phyloP scores from a whole-genome alignment of 2,113 vertebrate genomes.

The Tachycineta bicolor region DNA sequence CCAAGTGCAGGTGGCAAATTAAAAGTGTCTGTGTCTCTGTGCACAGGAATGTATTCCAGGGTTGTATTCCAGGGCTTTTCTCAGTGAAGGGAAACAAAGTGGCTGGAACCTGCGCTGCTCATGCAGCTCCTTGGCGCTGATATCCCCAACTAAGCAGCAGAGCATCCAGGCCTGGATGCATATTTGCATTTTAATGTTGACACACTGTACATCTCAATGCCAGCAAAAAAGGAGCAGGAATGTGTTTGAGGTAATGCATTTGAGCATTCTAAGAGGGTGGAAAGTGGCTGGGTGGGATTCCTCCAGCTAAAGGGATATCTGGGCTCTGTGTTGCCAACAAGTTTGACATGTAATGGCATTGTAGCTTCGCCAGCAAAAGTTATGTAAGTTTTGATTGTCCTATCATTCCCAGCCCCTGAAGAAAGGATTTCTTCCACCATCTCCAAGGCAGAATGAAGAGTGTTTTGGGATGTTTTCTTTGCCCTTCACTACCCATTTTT shows the following conservation, averaged over 20 bases:
- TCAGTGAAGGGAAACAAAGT: neutral
- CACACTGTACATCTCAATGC: neutral
- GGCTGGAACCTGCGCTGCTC: neutral
- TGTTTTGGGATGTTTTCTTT: neutral
- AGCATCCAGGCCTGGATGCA: neutral
- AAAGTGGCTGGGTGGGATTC: neutral
- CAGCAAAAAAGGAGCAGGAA: neutral
- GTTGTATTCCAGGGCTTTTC: neutral
- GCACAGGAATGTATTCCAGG: neutral
- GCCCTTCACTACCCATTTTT: neutral
- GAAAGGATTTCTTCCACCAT: constrained; percentile 25
- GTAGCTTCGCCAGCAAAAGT: neutral
- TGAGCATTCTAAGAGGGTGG: constrained; percentile 12
- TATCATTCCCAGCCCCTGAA: neutral
- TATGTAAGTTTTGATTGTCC: neutral
- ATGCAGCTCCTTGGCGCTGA: neutral
- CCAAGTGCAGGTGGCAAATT: neutral
- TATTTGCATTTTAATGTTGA: neutral
- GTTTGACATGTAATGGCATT: constrained; percentile 35
- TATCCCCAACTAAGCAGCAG: neutral
- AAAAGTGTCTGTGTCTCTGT: neutral
- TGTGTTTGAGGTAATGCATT: neutral
- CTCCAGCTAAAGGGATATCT: neutral
- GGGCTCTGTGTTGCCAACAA: neutral
- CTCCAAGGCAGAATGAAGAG: neutral